These are phyloP conservation scores for Drosophila serrata DNA, from an alignment of 1,140 invertebrate genomes.

Conservation along the genomic window DNA sequence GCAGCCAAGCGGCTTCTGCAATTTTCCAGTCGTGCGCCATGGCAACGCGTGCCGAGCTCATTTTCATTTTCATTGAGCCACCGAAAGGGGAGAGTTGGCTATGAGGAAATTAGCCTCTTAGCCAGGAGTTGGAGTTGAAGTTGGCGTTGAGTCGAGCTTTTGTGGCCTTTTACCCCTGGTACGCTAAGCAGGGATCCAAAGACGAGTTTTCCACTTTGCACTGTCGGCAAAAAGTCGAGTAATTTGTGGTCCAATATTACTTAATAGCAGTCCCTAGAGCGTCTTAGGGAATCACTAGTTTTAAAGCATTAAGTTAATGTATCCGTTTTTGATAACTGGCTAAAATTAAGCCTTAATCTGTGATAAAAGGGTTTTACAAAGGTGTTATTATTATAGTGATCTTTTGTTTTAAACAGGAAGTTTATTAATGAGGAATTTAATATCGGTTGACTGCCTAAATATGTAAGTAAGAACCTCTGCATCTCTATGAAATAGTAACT, in stretches of 20 bases:
- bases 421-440: no score
- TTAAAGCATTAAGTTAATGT: constrained; percentile 11
- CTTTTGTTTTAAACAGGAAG: neutral
- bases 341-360: neutral
- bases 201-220: constrained; percentile 1
- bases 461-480: no score
- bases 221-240: constrained; percentile 4
- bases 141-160: constrained; percentile 11
- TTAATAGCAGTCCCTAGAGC: constrained; percentile 11
- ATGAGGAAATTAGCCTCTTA: constrained; percentile 48
- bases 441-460: neutral
- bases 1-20: constrained; percentile 75
- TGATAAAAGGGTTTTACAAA: neutral
- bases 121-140: constrained; percentile 23
- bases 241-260: neutral
- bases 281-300: neutral
- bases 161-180: constrained; percentile 31
- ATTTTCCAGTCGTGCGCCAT: constrained; percentile 79
- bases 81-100: constrained; percentile 3
- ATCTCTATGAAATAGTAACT: neutral
- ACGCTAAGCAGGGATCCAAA: neutral
- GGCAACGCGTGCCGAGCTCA: constrained; percentile 77
- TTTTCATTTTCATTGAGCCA: constrained; percentile 76
- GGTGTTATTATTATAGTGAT: neutral
- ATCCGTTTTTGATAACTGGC: neutral